A percentile compares a stretch with the other conserved stretches of the same genome.
Evolutionary conservation across 2,113 vertebrate genomes (phyloP).

Genomic region (Galemys pyrenaicus): DNA sequence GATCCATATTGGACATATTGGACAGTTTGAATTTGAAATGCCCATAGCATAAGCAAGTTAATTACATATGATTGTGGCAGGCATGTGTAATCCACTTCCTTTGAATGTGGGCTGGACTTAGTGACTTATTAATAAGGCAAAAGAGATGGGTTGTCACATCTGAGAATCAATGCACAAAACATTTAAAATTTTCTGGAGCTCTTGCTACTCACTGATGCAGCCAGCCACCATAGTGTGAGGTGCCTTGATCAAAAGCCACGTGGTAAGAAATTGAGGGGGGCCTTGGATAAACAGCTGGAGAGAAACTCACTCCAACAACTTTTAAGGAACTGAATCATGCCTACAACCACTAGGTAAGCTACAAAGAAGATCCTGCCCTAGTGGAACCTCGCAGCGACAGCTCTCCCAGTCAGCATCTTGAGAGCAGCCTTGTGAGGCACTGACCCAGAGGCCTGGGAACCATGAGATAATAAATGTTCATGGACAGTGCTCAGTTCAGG

Average conservation of each 20-base stretch:
- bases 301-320: neutral
- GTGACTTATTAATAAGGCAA: neutral
- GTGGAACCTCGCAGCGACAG: neutral
- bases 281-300: neutral
- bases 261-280: neutral
- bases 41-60: neutral
- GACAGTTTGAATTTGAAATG: neutral
- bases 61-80: neutral
- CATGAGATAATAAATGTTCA: neutral
- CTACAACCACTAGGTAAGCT: neutral
- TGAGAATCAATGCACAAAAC: neutral
- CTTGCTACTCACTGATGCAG: neutral
- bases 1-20: neutral
- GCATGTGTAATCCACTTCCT: neutral
- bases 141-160: neutral
- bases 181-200: neutral
- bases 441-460: neutral
- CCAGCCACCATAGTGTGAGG: neutral
- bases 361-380: neutral
- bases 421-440: neutral
- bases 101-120: neutral
- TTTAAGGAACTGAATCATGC: slow-evolving; percentile 32
- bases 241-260: neutral
- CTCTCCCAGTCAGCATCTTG: neutral
- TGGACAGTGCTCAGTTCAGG: neutral